Base-by-base conservation (phyloP, 2,113 vertebrate genomes). In the Diglossa brunneiventris region DNA sequence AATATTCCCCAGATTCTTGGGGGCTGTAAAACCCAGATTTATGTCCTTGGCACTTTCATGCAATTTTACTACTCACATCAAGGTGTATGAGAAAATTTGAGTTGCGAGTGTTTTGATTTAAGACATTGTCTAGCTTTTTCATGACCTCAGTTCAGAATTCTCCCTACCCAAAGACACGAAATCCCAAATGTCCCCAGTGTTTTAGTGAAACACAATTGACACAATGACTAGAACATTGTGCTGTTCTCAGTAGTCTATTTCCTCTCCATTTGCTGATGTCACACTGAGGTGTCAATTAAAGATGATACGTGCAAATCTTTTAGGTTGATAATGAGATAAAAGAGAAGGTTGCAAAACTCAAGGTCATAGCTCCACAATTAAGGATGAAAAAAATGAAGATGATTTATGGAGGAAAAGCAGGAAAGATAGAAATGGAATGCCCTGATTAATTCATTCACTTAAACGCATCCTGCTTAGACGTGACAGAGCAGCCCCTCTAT, bases 251-350 rank as follows among this genome's bases (percentile, higher is more conserved):
- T 78, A 46, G 41, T 80, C 83, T 97, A 49, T 79, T 97, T 97
- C 67, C 42, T 97, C 81, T 94, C 67, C 78, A 66, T 96, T 97
- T 98, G 86, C 83, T 97, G 96, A 97, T 97, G 95, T 97, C 96
- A 98, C 94, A 96, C 94, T 86, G 76, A 95, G 77, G 61, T 97
- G 97, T 97, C 97, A 98, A 98, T 98, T 98, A 98, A 97, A 97
- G 94, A 97, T 97, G 97, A 98, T 97, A 98, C 96, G 95, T 97
- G 93, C 95, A 97, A 98, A 98, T 97, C 86, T 94, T 97, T 97
- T 97, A 96, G 88, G 81, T 59, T 91, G 88, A 89, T 97, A 96
- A 98, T 96, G 87, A 96, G 90, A 92, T 90, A 94, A 97, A 96
- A 87, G 91, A 97, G 97, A 97, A 97, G 91, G 95, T 96, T 97